Percentiles rank a stretch among this genome's conserved stretches.
Evolutionary conservation across 2,113 vertebrate genomes (phyloP).

Genomic region (Microtus oregoni): DNA sequence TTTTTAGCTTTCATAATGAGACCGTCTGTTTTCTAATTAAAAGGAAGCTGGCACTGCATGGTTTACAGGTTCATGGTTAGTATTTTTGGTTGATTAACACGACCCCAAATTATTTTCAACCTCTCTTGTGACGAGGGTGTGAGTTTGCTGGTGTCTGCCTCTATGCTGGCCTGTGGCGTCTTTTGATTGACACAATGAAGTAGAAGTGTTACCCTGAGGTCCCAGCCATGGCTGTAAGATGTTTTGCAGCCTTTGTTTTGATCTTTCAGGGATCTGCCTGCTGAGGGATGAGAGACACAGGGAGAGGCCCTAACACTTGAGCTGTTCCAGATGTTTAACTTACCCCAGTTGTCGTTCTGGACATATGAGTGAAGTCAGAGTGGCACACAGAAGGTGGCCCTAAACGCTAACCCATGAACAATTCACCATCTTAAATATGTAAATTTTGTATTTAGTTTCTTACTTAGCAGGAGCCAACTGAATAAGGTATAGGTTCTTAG

Average conservation of each 20-base stretch:
- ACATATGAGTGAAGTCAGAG: background rate
- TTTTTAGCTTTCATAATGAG: constrained; percentile 59
- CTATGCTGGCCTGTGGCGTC: background rate
- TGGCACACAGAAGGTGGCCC: background rate
- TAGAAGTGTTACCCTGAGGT: background rate
- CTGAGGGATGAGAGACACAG: background rate
- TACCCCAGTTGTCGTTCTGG: background rate
- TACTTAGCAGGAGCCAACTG: background rate
- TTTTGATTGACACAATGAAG: background rate
- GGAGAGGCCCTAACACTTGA: background rate
- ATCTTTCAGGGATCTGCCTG: background rate
- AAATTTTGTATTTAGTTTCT: background rate
- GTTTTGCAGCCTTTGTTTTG: background rate
- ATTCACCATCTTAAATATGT: background rate
- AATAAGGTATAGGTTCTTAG: background rate
- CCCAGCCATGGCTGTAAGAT: background rate
- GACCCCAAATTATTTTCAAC: background rate
- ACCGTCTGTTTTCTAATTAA: background rate
- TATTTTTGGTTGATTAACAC: constrained; percentile 33
- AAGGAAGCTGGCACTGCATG: constrained; percentile 2
- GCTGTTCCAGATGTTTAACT: background rate
- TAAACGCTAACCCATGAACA: background rate
- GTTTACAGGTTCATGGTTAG: constrained; percentile 26
- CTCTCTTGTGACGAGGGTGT: background rate
- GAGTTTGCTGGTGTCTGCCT: background rate